Evolutionary conservation across 2,113 vertebrate genomes (phyloP).

Genomic region (Pseudonaja textilis): DNA sequence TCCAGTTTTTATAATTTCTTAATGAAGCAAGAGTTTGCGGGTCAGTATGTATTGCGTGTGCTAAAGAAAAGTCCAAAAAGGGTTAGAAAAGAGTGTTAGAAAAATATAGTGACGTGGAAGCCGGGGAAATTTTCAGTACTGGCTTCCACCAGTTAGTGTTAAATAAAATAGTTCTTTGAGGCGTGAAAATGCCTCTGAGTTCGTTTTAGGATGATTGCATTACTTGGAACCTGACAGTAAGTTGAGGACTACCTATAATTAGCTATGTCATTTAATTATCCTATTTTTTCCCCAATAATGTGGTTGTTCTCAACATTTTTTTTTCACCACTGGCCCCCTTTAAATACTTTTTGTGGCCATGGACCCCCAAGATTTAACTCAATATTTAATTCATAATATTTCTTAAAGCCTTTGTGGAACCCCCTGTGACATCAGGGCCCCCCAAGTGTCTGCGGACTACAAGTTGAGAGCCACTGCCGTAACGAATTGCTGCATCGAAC

Average conservation of each 20-base stretch:
- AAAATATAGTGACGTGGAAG: neutral
- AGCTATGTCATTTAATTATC: neutral
- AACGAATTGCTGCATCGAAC: neutral
- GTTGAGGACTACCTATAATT: neutral
- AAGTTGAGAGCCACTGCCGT: neutral
- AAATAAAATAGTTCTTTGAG: no score
- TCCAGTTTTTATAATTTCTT: neutral
- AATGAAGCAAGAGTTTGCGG: neutral
- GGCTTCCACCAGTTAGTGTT: no score
- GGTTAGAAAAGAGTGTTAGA: neutral
- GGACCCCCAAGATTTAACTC: neutral
- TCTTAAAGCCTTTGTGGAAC: neutral
- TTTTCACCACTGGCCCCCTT: neutral
- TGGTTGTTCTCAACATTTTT: neutral
- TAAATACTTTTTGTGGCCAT: neutral
- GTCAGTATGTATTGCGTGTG: neutral
- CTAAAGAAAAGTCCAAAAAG: neutral
- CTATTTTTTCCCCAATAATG: no score
- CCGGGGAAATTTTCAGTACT: no score
- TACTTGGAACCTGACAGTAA: neutral
- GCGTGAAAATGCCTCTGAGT: no score
- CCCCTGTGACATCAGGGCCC: no score
- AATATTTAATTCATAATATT: neutral
- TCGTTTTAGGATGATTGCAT: no score
- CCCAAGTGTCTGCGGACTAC: no score